A percentile compares a stretch with the other conserved stretches of the same genome.
These are phyloP conservation scores for Labia minor DNA, from an alignment of 2,888 invertebrate species.

Conservation along the genomic window DNA sequence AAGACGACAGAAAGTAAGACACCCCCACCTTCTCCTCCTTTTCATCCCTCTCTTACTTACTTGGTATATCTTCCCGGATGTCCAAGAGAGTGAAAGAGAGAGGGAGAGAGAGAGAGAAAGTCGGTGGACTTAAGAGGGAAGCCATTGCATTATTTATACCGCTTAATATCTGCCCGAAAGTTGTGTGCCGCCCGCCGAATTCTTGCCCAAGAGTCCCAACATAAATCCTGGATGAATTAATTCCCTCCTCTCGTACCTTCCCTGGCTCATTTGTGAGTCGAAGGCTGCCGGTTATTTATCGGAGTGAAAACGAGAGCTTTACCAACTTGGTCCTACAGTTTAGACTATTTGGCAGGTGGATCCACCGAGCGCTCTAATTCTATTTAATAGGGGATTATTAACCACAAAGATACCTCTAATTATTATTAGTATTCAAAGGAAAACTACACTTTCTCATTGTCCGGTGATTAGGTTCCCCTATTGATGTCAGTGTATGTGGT, in stretches of 20 bases:
- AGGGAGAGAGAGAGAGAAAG: not conserved
- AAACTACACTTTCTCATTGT: no score
- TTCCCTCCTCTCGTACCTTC: not conserved
- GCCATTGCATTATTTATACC: conserved; percentile 13
- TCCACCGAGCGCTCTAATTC: conserved; percentile 1
- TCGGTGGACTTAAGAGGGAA: conserved; percentile 8
- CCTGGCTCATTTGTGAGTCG: conserved; percentile 1
- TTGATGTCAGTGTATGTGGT: no score
- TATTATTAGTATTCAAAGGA: not conserved
- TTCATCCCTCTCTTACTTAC: no score
- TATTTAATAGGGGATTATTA: conserved; percentile 13
- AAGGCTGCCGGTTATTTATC: conserved; percentile 6
- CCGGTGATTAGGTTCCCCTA: no score
- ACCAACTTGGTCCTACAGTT: not conserved
- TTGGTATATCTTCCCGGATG: conserved; percentile 1
- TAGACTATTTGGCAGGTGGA: conserved; percentile 13
- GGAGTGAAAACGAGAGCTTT: conserved; percentile 13
- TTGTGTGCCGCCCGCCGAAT: not conserved
- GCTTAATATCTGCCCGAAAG: conserved; percentile 13
- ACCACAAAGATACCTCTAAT: conserved; percentile 13
- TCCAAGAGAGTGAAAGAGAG: not conserved
- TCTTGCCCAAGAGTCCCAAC: conserved; percentile 7
- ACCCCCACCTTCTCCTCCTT: no score
- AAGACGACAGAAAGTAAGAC: not conserved
- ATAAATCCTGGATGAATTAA: conserved; percentile 13